These are phyloP conservation scores for Gobio gobio DNA, from an alignment of 2,113 vertebrate genomes.

Conservation along the genomic window DNA sequence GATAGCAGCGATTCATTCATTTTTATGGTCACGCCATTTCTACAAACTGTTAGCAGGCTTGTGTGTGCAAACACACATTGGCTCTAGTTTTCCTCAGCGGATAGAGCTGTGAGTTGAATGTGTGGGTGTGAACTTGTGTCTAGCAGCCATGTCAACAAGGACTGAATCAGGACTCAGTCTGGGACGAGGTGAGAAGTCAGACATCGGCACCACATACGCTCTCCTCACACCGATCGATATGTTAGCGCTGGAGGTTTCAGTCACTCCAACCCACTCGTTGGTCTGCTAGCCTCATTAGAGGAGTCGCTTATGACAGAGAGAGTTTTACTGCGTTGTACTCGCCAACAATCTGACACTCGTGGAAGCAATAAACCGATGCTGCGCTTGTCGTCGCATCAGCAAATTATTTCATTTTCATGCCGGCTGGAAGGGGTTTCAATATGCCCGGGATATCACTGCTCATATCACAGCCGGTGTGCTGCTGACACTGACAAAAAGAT, in stretches of 20 bases:
- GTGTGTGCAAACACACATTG: conserved; percentile 5
- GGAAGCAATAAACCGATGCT: not conserved
- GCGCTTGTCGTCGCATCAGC: not conserved
- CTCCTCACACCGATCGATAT: conserved; percentile 15
- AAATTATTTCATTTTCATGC: conserved; percentile 10
- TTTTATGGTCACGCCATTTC: not conserved
- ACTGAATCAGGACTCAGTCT: not conserved
- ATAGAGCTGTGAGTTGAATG: not conserved
- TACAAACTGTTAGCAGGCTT: not conserved
- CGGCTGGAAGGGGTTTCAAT: not conserved
- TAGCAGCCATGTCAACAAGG: not conserved
- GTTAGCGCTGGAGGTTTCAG: not conserved
- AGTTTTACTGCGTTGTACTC: not conserved
- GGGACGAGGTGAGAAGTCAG: conserved; percentile 26
- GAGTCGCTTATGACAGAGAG: not conserved
- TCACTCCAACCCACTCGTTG: not conserved
- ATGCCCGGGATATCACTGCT: not conserved
- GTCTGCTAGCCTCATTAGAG: conserved; percentile 29
- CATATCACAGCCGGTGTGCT: not conserved
- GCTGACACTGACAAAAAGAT: not conserved
- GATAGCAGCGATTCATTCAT: not conserved
- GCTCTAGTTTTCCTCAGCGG: not conserved
- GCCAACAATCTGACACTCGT: not conserved
- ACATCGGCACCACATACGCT: not conserved
- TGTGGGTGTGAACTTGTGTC: conserved; percentile 20